phyloP scores from a whole-genome alignment of 2,888 invertebrate species.

The Incurvaria masculella region DNA sequence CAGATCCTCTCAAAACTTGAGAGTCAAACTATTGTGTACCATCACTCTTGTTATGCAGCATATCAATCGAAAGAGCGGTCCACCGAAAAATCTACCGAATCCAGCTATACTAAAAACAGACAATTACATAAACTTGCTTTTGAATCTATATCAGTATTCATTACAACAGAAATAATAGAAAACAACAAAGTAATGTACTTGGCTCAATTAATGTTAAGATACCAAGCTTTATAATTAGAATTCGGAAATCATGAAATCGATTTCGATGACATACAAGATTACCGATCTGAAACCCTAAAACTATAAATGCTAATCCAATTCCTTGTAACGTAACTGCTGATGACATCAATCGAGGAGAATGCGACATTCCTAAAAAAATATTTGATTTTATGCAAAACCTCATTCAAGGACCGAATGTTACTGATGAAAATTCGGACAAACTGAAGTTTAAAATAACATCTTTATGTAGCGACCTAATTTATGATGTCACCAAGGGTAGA shows the following conservation, averaged over 20 bases:
- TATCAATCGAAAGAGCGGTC: constrained; percentile 5
- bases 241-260: constrained; percentile 16
- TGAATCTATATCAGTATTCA: no score
- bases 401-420: constrained; percentile 14
- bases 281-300: constrained; percentile 19
- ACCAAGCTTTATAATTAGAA: constrained; percentile 13
- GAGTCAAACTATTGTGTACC: constrained; percentile 41
- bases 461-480: constrained; percentile 19
- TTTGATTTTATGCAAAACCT: constrained; percentile 17
- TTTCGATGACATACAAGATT: constrained; percentile 17
- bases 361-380: constrained; percentile 17
- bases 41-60: constrained; percentile 23
- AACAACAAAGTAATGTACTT: constrained; percentile 13
- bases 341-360: constrained; percentile 15
- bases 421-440: constrained; percentile 12
- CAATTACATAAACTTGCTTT: no score
- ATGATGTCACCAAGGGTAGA: constrained; percentile 13
- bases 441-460: constrained; percentile 12
- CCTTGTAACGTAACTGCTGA: constrained; percentile 15
- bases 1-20: neutral
- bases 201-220: constrained; percentile 13
- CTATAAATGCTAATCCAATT: constrained; percentile 14
- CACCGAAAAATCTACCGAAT: constrained; percentile 1
- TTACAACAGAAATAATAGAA: constrained; percentile 13
- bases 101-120: no score